Base-by-base conservation (phyloP, 1,140 invertebrate species). In the Brachionus plicatilis region DNA sequence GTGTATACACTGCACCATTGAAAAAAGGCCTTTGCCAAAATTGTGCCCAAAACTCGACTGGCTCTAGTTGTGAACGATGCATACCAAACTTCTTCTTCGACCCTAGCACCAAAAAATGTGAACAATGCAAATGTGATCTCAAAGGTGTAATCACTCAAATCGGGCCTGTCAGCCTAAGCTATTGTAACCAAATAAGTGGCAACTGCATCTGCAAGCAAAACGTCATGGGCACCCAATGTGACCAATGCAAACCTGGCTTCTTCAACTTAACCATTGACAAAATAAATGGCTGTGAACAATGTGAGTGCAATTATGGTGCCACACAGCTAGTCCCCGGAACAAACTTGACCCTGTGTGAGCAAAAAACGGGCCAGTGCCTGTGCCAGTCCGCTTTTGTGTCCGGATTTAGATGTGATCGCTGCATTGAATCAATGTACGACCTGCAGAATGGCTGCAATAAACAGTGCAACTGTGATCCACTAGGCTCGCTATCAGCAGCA, bases 31-130 rank as follows among this genome's bases (percentile, higher is more conserved):
- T 47, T 9, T 94, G 95, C 85, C 86, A 95, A 94, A 91, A 94
- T 86, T 99, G 97, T 88, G 92, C 93, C 86, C 94, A 98, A 87
- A 94, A 95, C 86, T 99, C 97, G 0, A 92, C 92, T 60, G 97
- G 97, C 12, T 93, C 96, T 68, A 94, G 98, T 87, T 99, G 97
- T 89, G 97, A 99, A 86, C 89, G 92, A 84, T 83, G 60, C 12
- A n/a, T 83, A 14, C 20, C 83, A 82, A 37, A 33, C 68, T 60
- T 45, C 56, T 75, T 75, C 86, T 96, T 96, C 7, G 72, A 86
- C 50, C 75, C 85, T 27, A 53, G 2, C 0, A 47, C 45, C 11
- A 87, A 88, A 4, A 94, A 93, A 17, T 98, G 96, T 88, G 93
- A 94, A 86, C 93, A 93, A 1, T 98, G 96, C 88, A 90, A 95